Conservation (phyloP, 2,113 vertebrate species). For the Otus sunia region DNA sequence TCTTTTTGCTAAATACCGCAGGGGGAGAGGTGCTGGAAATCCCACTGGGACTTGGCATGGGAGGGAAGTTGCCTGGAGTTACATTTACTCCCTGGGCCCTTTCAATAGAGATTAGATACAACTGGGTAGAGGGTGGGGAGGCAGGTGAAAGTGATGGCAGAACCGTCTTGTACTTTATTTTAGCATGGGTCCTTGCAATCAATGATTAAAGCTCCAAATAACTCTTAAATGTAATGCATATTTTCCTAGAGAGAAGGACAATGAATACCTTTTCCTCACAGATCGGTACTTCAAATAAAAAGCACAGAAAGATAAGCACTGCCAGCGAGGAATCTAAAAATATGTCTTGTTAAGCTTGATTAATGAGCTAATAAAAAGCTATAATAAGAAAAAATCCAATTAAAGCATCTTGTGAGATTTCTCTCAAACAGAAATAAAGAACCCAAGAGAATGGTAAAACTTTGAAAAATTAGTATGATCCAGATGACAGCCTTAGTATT, state of each 20-base stretch:
- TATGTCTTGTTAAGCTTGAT: slow-evolving; percentile 48
- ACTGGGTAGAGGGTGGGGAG: not conserved
- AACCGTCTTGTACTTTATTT: not conserved
- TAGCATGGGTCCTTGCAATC: not conserved
- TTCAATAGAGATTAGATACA: not conserved
- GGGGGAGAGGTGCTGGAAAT: not conserved
- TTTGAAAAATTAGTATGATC: slow-evolving; percentile 17
- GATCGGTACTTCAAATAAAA: slow-evolving; percentile 1
- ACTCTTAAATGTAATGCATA: not conserved
- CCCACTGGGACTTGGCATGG: fast-evolving
- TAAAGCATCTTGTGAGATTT: slow-evolving; percentile 46
- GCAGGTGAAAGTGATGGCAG: not conserved
- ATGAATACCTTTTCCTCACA: not conserved
- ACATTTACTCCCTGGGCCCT: not conserved
- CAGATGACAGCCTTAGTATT: not conserved
- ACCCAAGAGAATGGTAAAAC: slow-evolving; percentile 34
- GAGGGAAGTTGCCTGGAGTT: not conserved
- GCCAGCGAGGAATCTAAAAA: slow-evolving; percentile 41
- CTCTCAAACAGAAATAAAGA: slow-evolving; percentile 42
- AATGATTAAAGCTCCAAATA: not conserved
- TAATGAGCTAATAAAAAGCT: slow-evolving; percentile 57
- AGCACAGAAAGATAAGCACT: slow-evolving; percentile 22
- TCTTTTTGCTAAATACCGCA: not conserved
- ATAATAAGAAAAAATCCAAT: slow-evolving; percentile 49
- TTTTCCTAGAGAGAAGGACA: not conserved